These are phyloP conservation scores for Aptenodytes patagonicus DNA, from an alignment of 2,113 vertebrate genomes.

Conservation along the genomic window DNA sequence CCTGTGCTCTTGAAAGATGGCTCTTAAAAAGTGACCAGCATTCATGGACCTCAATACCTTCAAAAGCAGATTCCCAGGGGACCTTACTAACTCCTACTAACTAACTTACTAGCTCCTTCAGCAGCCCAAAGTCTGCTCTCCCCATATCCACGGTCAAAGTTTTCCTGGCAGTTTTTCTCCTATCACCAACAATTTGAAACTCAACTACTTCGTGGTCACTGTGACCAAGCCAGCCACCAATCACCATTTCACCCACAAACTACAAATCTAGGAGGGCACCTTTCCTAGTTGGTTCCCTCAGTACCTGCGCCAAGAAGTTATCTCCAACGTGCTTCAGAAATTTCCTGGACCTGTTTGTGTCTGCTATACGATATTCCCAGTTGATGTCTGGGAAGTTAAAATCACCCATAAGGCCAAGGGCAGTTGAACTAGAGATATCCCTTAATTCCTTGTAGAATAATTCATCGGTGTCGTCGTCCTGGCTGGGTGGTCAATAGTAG, in stretches of 20 bases:
- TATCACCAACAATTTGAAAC: fast-evolving
- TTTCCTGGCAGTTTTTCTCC: background rate
- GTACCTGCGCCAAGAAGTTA: background rate
- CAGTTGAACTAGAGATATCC: background rate
- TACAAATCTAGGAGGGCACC: background rate
- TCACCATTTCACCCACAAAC: background rate
- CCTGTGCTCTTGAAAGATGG: background rate
- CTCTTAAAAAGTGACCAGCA: background rate
- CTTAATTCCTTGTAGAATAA: background rate
- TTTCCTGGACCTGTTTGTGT: background rate
- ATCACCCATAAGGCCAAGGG: background rate
- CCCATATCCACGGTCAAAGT: background rate
- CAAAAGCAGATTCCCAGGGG: background rate
- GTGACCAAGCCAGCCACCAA: background rate
- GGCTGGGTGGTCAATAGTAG: background rate
- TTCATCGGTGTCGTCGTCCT: background rate
- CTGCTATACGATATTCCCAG: background rate
- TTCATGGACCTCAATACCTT: background rate
- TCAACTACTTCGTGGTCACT: background rate
- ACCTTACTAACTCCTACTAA: background rate
- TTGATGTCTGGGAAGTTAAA: background rate
- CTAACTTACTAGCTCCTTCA: background rate
- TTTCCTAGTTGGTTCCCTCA: background rate
- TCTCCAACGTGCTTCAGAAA: background rate
- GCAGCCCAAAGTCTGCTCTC: background rate